Base-by-base conservation (phyloP, 2,113 vertebrate genomes). In the Hyla sarda region DNA sequence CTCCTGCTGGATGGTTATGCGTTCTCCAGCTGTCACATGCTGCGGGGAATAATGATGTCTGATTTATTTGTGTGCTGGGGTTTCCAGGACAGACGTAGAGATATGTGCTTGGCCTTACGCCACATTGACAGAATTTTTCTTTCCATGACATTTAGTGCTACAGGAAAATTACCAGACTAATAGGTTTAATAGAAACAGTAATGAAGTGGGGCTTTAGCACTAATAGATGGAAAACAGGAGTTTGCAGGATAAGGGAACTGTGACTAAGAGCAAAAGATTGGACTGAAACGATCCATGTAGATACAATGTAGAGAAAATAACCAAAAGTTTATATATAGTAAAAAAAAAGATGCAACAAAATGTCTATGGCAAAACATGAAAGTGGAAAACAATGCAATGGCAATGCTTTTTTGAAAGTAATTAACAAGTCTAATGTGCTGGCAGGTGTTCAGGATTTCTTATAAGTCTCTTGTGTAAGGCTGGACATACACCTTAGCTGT, bases 31-130 rank as follows among this genome's bases (percentile, higher is more conserved):
- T 71, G 67, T 71, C 67, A 71, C 71, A 47, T 47, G 71, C 71
- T 74, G 71, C 41, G 17, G 37, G 71, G 71, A 74, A 74, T 74
- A 74, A 74, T 74, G 41, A 74, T 74, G 23, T 47, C 37, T 74
- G 71, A 74, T 74, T 74, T 74, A 47, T 74, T 12, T 47, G 37
- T 23, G 71, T 25, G 21, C n/a, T 12, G 19, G 19, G 67, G 67
- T 71, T 71, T 71, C 19, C 67, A 74, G 71, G 71, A 74, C 71
- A 47, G 71, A 74, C 41, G 13, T 47, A 47, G 71, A 74, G 71
- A 74, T n/a, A 74, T 74, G 71, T 25, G 71, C n/a, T 74, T 74
- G 41, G 71, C 71, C 25, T 74, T 47, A 13, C 13, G 71, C 71
- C 71, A 74, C 23, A 4, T 9, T 74, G 71, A 74, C 71, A 74